Evolutionary conservation across 2,888 invertebrate species (phyloP).

Genomic region (Drosophila sordidula): DNA sequence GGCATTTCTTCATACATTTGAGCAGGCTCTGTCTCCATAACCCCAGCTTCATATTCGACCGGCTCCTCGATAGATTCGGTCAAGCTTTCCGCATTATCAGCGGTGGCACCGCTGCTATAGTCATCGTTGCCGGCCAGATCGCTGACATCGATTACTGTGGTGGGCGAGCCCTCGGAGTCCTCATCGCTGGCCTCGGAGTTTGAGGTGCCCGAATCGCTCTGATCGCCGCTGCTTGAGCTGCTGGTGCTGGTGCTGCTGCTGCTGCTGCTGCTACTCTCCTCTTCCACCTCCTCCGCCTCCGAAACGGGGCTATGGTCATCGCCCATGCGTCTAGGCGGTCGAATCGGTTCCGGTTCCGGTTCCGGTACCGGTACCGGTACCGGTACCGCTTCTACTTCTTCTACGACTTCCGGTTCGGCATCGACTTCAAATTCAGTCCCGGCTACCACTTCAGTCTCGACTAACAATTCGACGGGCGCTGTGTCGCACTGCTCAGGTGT

Average conservation of each 20-base stretch:
- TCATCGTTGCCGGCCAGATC: conserved; percentile 25
- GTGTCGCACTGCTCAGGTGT: conserved; percentile 6
- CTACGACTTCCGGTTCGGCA: no score
- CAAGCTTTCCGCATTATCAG: not conserved
- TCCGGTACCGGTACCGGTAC: not conserved
- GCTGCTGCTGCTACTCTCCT: conserved; percentile 13
- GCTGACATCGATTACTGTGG: conserved; percentile 50
- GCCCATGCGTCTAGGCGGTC: conserved; percentile 1
- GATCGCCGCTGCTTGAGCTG: conserved; percentile 21
- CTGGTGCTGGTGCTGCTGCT: conserved; percentile 35
- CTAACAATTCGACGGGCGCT: not conserved
- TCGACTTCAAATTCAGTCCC: no score
- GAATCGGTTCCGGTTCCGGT: no score
- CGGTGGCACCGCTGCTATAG: not conserved
- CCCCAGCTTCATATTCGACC: not conserved
- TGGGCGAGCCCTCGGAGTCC: conserved; percentile 53
- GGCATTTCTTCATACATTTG: conserved; percentile 7
- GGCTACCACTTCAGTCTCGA: not conserved
- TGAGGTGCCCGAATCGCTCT: conserved; percentile 27
- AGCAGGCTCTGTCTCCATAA: not conserved
- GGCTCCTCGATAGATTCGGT: not conserved
- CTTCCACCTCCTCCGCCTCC: conserved; percentile 20
- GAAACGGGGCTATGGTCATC: conserved; percentile 30
- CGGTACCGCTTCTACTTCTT: no score
- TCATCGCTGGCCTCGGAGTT: conserved; percentile 36